Conservation (phyloP, 2,113 vertebrate genomes). For the Perca fluviatilis region DNA sequence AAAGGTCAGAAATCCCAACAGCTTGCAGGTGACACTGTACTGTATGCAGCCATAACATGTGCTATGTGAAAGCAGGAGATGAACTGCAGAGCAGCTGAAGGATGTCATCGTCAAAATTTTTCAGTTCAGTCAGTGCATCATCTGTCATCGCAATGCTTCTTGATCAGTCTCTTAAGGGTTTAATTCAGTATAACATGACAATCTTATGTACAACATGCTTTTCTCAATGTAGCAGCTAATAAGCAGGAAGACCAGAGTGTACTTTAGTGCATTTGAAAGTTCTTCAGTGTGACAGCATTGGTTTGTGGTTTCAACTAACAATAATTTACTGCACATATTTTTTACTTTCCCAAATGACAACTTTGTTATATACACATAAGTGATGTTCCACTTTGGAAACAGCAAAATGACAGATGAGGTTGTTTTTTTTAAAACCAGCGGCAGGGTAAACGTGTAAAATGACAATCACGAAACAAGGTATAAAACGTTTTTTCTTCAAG, state of each 20-base stretch:
- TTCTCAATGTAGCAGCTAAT: slow-evolving; percentile 57
- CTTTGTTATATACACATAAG: slow-evolving; percentile 38
- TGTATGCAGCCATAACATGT: background rate
- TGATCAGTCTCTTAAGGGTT: slow-evolving; percentile 15
- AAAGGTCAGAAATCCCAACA: background rate
- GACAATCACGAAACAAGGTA: slow-evolving; percentile 55
- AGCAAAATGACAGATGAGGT: slow-evolving; percentile 4
- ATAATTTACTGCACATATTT: slow-evolving; percentile 32
- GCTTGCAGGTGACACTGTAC: background rate
- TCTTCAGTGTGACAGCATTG: slow-evolving; percentile 47
- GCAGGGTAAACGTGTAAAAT: slow-evolving; percentile 50
- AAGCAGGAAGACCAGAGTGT: slow-evolving; percentile 58
- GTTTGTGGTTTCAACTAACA: slow-evolving; percentile 45
- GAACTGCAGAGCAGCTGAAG: background rate
- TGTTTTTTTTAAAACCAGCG: slow-evolving; percentile 41
- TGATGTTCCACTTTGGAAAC: slow-evolving; percentile 50
- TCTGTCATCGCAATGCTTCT: slow-evolving; percentile 19
- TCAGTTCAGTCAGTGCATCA: slow-evolving; percentile 26
- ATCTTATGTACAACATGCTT: slow-evolving; percentile 39
- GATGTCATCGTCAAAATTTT: background rate
- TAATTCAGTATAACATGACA: slow-evolving; percentile 10
- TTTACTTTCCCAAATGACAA: slow-evolving; percentile 24
- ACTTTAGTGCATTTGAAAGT: slow-evolving; percentile 63
- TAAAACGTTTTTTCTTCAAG: slow-evolving; percentile 50
- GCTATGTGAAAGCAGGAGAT: slow-evolving; percentile 7